Evolutionary conservation across 2,797 vertebrate genomes (phyloP).

Genomic region (Scomberomorus guttatus): DNA sequence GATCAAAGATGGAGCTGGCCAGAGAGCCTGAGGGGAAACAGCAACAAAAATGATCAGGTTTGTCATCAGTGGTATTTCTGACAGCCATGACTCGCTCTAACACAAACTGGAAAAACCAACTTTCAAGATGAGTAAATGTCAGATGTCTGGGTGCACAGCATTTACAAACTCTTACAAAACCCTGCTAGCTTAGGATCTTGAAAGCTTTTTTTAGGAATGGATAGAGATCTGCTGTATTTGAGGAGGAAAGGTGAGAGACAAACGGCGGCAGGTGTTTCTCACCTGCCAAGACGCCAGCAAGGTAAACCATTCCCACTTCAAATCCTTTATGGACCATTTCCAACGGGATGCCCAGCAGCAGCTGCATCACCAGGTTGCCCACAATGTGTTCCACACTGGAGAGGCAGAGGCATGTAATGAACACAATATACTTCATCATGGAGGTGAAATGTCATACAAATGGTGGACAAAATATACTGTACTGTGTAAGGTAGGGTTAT

Average conservation of each 20-base stretch:
- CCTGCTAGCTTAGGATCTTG: not conserved
- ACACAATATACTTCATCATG: not conserved
- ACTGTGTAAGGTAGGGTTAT: not conserved
- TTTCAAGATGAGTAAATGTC: not conserved
- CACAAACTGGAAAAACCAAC: slow-evolving; percentile 37
- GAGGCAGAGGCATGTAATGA: not conserved
- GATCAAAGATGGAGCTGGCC: slow-evolving; percentile 94
- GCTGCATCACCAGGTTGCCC: slow-evolving; percentile 92
- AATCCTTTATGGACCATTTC: slow-evolving; percentile 95
- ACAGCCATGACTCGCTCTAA: not conserved
- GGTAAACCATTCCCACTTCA: slow-evolving; percentile 92
- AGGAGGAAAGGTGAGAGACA: not conserved
- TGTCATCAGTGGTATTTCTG: slow-evolving; percentile 9
- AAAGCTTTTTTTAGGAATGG: not conserved
- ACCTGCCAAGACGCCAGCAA: slow-evolving; percentile 93
- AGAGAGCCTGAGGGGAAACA: slow-evolving; percentile 87
- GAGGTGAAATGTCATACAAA: not conserved
- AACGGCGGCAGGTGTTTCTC: slow-evolving; percentile 31
- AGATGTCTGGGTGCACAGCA: not conserved
- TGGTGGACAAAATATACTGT: not conserved
- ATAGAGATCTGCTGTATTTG: not conserved
- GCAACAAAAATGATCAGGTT: not conserved
- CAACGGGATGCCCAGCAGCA: slow-evolving; percentile 91
- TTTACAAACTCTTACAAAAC: not conserved
- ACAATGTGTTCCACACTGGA: slow-evolving; percentile 92